A percentile compares a stretch with the other conserved stretches of the same genome.
phyloP scores from a whole-genome alignment of 2,888 invertebrate species.

The Therioaphis trifolii region DNA sequence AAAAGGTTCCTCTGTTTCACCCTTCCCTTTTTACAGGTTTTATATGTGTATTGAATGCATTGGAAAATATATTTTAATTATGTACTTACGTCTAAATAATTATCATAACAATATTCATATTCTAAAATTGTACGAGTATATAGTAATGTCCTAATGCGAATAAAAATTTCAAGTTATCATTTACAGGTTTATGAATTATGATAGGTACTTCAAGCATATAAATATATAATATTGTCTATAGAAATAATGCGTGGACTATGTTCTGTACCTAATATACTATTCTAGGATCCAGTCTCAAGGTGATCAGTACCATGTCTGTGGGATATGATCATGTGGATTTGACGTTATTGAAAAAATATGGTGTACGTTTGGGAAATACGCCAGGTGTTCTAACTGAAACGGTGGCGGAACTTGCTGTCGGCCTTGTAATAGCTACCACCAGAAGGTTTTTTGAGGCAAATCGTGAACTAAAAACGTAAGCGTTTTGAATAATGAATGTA shows the following conservation, averaged over 20 bases:
- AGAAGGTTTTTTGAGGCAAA: conserved; percentile 83
- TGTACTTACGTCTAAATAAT: too few species aligned
- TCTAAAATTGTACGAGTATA: too few species aligned
- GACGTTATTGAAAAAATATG: conserved; percentile 68
- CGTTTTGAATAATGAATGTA: not conserved
- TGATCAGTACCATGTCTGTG: conserved; percentile 72
- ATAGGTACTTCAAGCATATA: not conserved
- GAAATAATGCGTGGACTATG: too few species aligned
- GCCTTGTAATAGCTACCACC: conserved; percentile 82
- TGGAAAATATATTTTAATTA: too few species aligned
- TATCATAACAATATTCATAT: too few species aligned
- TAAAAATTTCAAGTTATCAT: too few species aligned
- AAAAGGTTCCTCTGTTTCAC: too few species aligned
- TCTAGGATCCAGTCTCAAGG: conserved; percentile 68
- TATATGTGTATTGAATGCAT: too few species aligned
- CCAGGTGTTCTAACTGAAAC: conserved; percentile 72
- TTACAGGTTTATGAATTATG: too few species aligned
- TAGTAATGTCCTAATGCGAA: too few species aligned
- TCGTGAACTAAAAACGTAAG: conserved; percentile 53
- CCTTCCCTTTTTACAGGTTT: too few species aligned
- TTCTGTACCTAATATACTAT: not conserved
- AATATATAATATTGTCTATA: not conserved
- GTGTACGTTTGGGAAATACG: conserved; percentile 72
- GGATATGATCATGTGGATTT: conserved; percentile 73
- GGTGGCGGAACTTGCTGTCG: conserved; percentile 80